These are phyloP conservation scores for Halcyon malimbica DNA, from an alignment of 2,113 vertebrate species.

Conservation along the genomic window DNA sequence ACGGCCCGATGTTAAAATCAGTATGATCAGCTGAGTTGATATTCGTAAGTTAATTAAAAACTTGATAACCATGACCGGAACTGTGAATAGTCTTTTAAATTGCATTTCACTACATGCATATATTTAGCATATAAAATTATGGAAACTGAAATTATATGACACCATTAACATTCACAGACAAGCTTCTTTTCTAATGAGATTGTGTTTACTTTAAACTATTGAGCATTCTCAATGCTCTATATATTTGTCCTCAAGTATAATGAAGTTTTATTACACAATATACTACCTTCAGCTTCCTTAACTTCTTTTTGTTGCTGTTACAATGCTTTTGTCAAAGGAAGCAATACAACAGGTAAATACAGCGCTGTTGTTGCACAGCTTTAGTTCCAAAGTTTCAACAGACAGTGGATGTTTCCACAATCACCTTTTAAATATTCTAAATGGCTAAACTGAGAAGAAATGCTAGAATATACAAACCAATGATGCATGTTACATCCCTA, in stretches of 20 bases:
- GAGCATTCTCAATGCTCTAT: neutral
- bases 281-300: neutral
- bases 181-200: neutral
- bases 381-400: neutral
- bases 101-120: neutral
- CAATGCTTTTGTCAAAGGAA: neutral
- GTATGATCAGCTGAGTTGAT: neutral
- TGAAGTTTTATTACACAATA: neutral
- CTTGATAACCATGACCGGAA: neutral
- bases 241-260: neutral
- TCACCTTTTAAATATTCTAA: neutral
- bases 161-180: neutral
- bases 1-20: neutral
- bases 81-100: neutral
- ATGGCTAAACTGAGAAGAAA: neutral
- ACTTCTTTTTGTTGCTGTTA: neutral
- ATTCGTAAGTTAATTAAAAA: neutral
- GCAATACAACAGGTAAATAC: neutral
- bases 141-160: neutral
- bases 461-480: neutral
- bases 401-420: neutral
- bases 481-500: rapidly evolving
- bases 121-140: neutral
- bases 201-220: neutral
- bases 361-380: neutral